Conservation (phyloP, 2,797 vertebrate genomes). For the Leptodactylus fallax region DNA sequence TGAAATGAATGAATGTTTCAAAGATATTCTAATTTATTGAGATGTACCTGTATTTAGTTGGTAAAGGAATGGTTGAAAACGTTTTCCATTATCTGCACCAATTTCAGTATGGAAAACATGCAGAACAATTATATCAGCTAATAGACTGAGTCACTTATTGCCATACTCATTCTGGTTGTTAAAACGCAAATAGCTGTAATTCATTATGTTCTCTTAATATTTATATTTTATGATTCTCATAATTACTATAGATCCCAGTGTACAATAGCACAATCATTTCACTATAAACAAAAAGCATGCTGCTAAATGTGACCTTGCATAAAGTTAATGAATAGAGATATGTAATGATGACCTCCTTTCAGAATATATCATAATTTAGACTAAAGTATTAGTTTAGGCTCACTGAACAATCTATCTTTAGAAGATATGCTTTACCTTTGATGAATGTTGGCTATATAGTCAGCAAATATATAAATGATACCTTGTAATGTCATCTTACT, state of each 20-base stretch:
- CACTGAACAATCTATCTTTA: neutral
- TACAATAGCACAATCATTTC: neutral
- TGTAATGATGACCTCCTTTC: neutral
- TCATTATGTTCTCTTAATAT: constrained; percentile 6
- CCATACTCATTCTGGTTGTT: neutral
- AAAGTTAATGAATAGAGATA: neutral
- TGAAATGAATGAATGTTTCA: no score
- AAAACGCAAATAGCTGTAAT: constrained; percentile 2
- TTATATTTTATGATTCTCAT: neutral
- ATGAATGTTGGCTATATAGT: neutral
- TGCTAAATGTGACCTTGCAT: neutral
- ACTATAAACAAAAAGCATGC: neutral
- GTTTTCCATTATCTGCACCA: neutral
- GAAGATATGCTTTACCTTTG: neutral
- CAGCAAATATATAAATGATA: neutral
- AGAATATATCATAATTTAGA: neutral
- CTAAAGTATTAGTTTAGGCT: neutral
- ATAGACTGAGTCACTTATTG: neutral
- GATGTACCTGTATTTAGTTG: no score
- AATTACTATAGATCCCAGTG: neutral
- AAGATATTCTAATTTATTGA: no score
- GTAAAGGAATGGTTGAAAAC: neutral
- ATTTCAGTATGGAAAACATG: neutral
- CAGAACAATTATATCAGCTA: neutral
- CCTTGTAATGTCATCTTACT: no score